Percentiles rank a stretch among this genome's conserved stretches.
phyloP scores from a whole-genome alignment of 2,888 invertebrate species.

The Mesochorus sp. region DNA sequence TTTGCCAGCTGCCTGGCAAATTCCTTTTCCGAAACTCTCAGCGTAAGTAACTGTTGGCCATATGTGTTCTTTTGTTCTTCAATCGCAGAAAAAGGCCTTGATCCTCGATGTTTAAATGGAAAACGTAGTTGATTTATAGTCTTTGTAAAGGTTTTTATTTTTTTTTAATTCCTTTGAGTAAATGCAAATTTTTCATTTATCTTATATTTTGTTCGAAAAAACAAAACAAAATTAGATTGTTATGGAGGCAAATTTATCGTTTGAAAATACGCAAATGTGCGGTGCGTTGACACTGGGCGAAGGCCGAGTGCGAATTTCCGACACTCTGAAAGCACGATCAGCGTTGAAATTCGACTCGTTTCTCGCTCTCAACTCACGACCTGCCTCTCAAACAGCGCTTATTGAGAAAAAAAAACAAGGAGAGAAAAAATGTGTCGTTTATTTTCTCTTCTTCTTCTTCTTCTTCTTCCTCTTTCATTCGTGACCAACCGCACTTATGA shows the following conservation, averaged over 20 bases:
- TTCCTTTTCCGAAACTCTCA: slow-evolving; percentile 54
- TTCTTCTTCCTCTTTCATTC: not conserved
- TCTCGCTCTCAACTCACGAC: slow-evolving; percentile 47
- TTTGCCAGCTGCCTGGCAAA: slow-evolving; percentile 53
- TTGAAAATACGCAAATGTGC: not conserved
- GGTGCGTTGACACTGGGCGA: slow-evolving; percentile 47
- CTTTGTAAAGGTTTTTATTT: not conserved
- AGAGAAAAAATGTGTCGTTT: slow-evolving; percentile 27
- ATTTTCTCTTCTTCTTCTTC: not conserved
- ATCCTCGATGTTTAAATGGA: slow-evolving; percentile 9
- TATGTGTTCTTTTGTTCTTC: slow-evolving; percentile 52
- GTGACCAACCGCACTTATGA: slow-evolving; percentile 28
- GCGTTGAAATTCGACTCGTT: slow-evolving; percentile 43
- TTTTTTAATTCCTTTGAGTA: not conserved
- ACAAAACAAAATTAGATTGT: not conserved
- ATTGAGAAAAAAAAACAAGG: not conserved
- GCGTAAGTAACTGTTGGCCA: slow-evolving; percentile 18
- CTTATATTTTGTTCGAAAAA: not conserved
- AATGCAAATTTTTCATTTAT: not conserved
- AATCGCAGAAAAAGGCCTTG: slow-evolving; percentile 26
- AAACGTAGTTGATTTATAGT: slow-evolving; percentile 8
- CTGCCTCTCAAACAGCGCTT: slow-evolving; percentile 46
- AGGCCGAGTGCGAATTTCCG: slow-evolving; percentile 32
- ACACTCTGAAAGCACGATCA: slow-evolving; percentile 25
- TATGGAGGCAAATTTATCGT: not conserved